phyloP scores from a whole-genome alignment of 2,888 invertebrate genomes.

The Agelastica alni region DNA sequence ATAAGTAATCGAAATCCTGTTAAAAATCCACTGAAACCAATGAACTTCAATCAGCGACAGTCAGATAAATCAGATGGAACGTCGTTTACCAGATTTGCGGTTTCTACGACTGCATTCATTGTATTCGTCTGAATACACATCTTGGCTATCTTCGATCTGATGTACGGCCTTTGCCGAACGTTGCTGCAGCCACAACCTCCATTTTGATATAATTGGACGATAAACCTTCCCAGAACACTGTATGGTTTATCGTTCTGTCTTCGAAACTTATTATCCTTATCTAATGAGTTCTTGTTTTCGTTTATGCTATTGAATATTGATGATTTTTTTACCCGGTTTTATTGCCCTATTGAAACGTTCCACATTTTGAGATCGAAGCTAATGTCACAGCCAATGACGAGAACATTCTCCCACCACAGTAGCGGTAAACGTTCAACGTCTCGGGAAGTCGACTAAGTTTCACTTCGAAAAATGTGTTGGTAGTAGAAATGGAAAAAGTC shows the following conservation, averaged over 20 bases:
- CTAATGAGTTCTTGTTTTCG: slow-evolving; percentile 34
- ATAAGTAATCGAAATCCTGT: not conserved
- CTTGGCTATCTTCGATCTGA: slow-evolving; percentile 47
- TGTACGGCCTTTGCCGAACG: slow-evolving; percentile 40
- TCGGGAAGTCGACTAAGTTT: too few species aligned
- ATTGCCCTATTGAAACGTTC: too few species aligned
- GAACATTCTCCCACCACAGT: too few species aligned
- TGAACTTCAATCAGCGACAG: slow-evolving; percentile 6
- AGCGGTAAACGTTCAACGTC: too few species aligned
- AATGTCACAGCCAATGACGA: too few species aligned
- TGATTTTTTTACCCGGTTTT: not conserved
- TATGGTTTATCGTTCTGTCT: not conserved
- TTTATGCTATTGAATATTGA: slow-evolving; percentile 25
- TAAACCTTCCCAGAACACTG: slow-evolving; percentile 43
- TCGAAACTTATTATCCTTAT: slow-evolving; percentile 31
- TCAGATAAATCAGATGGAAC: slow-evolving; percentile 13
- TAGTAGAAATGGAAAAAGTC: too few species aligned
- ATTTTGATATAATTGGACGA: slow-evolving; percentile 54
- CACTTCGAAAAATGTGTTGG: too few species aligned
- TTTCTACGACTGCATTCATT: slow-evolving; percentile 42
- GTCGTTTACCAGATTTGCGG: slow-evolving; percentile 47
- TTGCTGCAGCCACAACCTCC: slow-evolving; percentile 48
- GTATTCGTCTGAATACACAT: slow-evolving; percentile 44
- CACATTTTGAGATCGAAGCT: too few species aligned
- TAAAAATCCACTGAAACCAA: not conserved